Base-by-base conservation (phyloP, 2,113 vertebrate genomes). In the Etheostoma cragini region DNA sequence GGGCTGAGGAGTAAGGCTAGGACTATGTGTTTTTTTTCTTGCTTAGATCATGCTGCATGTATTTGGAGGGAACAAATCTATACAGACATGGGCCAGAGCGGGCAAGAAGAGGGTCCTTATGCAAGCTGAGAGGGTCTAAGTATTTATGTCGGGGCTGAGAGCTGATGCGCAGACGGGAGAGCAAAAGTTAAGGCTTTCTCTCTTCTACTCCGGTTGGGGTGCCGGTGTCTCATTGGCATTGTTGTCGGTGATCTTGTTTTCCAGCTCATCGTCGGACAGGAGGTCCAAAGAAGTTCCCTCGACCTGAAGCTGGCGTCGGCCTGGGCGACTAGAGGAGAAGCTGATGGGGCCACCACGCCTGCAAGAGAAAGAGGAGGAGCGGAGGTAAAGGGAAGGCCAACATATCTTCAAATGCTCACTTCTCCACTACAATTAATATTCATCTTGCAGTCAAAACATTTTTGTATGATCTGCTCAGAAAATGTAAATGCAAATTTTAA, bases 291-390 rank as follows among this genome's bases (percentile, higher is more conserved):
- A 96, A 49, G 97, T 96, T 1, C 97, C 98, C 83, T 99, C 98
- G 0, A 98, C 95, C 92, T 97, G 97, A 75, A 99, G 95, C 83
- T 95, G 97, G 45, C 98, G 97, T 26, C 98, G 91, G 26, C 97
- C 97, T 0, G 98, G 96, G n/a, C 97, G 97, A 61, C 97, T 97
- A 0, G 97, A 96, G 1, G 98, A 96, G 90, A 99, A 99, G 87
- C 95, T 97, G 88, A 99, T 96, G 2, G 97, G 97, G 0, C 98
- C 98, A 0, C 97, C 97, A 3, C 97, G 95, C 92, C 98, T 99
- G 87, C 19, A 54, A 58, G 64, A 50, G 54, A 52, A 22, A 50
- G 56, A 26, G 21, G 26, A 54, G 26, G 38, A n/a, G 16, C 0
- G 2, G 56, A 53, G 61, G 19, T 47, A 10, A 22, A 58, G 42